Evolutionary conservation across 2,113 vertebrate species (phyloP).

Genomic region (Myrmophylax atrothorax): DNA sequence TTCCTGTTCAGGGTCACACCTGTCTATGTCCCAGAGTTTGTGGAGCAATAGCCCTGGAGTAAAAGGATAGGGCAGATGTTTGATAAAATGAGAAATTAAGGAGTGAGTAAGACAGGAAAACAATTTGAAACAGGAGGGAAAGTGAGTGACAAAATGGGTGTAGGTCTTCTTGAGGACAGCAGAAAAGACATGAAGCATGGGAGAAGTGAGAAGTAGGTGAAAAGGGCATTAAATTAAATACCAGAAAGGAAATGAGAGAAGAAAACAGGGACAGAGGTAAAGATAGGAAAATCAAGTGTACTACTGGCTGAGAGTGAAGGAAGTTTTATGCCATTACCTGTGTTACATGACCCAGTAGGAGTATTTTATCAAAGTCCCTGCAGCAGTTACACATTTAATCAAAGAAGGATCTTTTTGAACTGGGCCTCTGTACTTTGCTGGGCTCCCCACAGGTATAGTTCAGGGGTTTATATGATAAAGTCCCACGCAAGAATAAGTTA

Average conservation of each 20-base stretch:
- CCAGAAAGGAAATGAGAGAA: neutral
- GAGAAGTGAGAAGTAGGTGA: neutral
- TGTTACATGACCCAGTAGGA: neutral
- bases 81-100: neutral
- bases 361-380: neutral
- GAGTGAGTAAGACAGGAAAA: neutral
- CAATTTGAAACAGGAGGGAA: neutral
- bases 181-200: rapidly evolving
- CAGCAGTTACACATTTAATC: neutral
- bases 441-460: neutral
- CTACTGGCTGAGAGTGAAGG: neutral
- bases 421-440: neutral
- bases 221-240: neutral
- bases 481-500: neutral
- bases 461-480: neutral
- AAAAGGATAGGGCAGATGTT: neutral
- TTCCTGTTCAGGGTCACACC: neutral
- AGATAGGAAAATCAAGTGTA: neutral
- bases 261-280: neutral
- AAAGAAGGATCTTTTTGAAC: neutral
- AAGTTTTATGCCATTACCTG: neutral
- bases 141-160: neutral
- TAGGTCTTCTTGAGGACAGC: neutral
- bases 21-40: neutral
- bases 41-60: neutral